Evolutionary conservation across 1,140 invertebrate species (phyloP), one percentile per base, ranked within the genome.

Genomic region (Asbolus verrucosus): DNA sequence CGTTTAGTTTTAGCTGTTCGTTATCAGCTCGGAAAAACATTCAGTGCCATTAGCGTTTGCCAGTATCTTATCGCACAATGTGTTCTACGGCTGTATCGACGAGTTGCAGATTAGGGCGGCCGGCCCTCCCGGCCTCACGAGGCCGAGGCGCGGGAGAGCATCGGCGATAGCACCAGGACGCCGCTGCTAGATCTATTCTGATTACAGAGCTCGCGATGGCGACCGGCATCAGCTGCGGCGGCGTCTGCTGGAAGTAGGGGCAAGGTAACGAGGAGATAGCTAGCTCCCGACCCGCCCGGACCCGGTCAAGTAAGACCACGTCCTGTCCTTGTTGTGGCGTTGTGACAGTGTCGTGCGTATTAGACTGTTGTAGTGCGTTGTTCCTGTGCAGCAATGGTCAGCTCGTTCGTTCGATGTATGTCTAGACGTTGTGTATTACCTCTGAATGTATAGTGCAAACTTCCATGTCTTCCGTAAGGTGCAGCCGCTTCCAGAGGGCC

Each of bases 221-320:
- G 85, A 83, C 83, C 82, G 81, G 82, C 82, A 69, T 60, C 69
- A 84, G 84, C 83, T 83, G 83, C 83, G 82, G 84, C 83, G 84
- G 83, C 84, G 81, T 83, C 84, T 84, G 84, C 84, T 86, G 85
- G 85, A 87, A 87, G 85, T 87, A 86, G 85, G 85, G 85, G 84
- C 82, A 85, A 85, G 84, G 85, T 85, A 86, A 85, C 84, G 84
- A 85, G 85, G 84, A 85, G 84, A 85, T 84, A 85, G 83, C 83
- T 85, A 85, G 83, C 82, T 71, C 68, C 72, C 69, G 70, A 36
- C 65, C 73, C 65, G 73, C 77, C 77, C 70, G 78, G 76, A 77
- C 70, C 78, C 77, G 78, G 78, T 81, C 79, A 81, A 78, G 79
- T 81, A 81, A 81, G 79, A 81, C 79, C 78, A 77, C 76, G 73